Evolutionary conservation across 1,140 invertebrate species (phyloP).

Genomic region (Saccostrea echinata): DNA sequence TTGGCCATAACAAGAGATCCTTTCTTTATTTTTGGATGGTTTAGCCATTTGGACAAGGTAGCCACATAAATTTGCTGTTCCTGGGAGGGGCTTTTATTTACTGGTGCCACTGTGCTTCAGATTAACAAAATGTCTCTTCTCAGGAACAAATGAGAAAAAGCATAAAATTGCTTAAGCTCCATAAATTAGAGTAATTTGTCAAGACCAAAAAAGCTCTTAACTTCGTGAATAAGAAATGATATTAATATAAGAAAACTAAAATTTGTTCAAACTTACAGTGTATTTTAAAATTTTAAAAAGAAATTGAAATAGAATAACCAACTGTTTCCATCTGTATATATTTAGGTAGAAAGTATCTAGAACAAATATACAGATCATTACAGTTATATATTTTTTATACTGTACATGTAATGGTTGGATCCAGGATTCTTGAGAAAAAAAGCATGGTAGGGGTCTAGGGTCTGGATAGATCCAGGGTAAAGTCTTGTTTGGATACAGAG

Average conservation of each 20-base stretch:
- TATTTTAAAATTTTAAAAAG: no score
- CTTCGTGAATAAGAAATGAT: not conserved
- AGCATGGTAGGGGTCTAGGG: no score
- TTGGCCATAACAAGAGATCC: not conserved
- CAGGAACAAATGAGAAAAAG: not conserved
- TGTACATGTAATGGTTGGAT: no score
- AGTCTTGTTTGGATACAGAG: no score
- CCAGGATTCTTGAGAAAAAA: no score
- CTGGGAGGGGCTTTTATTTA: conserved; percentile 21
- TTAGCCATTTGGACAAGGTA: conserved; percentile 14
- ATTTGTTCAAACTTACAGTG: no score
- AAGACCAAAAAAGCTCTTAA: not conserved
- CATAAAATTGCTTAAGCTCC: conserved; percentile 6
- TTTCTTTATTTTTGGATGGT: conserved; percentile 35
- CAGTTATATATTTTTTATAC: no score
- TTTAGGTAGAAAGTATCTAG: no score
- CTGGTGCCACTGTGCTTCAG: conserved; percentile 23
- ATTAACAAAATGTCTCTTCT: not conserved
- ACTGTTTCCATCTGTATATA: no score
- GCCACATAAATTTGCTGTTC: conserved; percentile 3
- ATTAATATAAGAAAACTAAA: not conserved
- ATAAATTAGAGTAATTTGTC: not conserved
- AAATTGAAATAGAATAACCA: no score
- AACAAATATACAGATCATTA: no score
- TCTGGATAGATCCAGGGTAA: no score